Evolutionary conservation across 2,113 vertebrate genomes (phyloP).

Genomic region (Erythrolamprus reginae): DNA sequence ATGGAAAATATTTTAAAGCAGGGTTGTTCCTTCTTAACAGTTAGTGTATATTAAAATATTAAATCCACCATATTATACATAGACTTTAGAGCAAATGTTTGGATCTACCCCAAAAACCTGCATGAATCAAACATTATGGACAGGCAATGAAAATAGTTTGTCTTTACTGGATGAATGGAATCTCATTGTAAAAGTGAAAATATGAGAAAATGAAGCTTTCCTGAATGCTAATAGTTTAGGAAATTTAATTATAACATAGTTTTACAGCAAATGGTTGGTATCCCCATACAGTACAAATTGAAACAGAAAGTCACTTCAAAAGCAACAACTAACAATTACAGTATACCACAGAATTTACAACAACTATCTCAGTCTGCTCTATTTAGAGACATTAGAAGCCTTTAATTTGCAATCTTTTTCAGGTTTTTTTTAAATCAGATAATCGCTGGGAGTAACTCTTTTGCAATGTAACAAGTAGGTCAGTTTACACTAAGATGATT

Average conservation of each 20-base stretch:
- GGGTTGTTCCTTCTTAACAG: neutral
- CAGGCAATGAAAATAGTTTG: neutral
- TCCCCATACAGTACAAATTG: neutral
- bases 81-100: neutral
- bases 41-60: neutral
- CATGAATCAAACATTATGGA: neutral
- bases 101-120: neutral
- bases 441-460: neutral
- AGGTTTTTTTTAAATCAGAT: neutral
- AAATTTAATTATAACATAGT: neutral
- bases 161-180: neutral
- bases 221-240: neutral
- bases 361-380: neutral
- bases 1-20: neutral
- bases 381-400: neutral
- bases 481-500: neutral
- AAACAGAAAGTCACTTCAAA: constrained; percentile 13
- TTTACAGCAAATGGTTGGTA: neutral
- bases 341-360: neutral
- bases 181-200: neutral
- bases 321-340: constrained; percentile 10
- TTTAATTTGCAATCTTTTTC: neutral
- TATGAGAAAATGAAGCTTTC: neutral
- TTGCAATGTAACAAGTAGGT: neutral
- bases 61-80: neutral